Base-by-base conservation (phyloP, 2,888 invertebrate genomes). In the Serripes groenlandicus region DNA sequence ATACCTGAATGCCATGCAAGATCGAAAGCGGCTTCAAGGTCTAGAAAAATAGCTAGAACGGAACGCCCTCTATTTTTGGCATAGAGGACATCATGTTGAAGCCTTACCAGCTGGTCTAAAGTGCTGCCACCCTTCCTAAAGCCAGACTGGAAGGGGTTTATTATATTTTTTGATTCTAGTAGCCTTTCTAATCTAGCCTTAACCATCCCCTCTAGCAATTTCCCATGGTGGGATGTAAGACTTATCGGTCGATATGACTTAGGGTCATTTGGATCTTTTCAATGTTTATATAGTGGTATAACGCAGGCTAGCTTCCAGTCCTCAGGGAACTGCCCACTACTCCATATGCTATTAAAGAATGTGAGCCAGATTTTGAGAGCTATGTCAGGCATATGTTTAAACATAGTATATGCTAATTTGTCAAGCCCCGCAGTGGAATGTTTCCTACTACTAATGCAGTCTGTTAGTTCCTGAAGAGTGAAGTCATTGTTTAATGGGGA, bases 171-270 rank as follows among this genome's bases (percentile, higher is more conserved):
- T 26, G 62, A 62, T 28, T 62, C 73, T 49, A 74, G n/a, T 21
- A 30, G 42, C 5, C 52, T 32, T 28, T 64, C 73, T 1, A 74
- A 30, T 26, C 73, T 23, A 1, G 49, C 52, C 52, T 74, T 74
- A 4, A 74, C 64, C 62, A 74, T 74, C n/a, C 62, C 42, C 30
- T 74, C 62, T 21, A 74, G 37, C 23, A 64, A 64, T 74, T 78
- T 78, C 37, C 68, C 73, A 37, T 68, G 56, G 34, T 73, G 73
- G 5, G 78, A 78, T 23, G 78, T 73, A 26, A 78, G 78, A 35
- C 73, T 73, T 15, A 74, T 73, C 1, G 69, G 73, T 49, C 78
- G 52, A 35, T 78, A 69, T 1, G 68, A 78, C 26, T 73, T 73
- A 58, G 68, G 69, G 18, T 72, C 72, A n/a, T 34, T 54, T 37